Evolutionary conservation across 2,113 vertebrate genomes (phyloP).

Genomic region (Nesoenas mayeri): DNA sequence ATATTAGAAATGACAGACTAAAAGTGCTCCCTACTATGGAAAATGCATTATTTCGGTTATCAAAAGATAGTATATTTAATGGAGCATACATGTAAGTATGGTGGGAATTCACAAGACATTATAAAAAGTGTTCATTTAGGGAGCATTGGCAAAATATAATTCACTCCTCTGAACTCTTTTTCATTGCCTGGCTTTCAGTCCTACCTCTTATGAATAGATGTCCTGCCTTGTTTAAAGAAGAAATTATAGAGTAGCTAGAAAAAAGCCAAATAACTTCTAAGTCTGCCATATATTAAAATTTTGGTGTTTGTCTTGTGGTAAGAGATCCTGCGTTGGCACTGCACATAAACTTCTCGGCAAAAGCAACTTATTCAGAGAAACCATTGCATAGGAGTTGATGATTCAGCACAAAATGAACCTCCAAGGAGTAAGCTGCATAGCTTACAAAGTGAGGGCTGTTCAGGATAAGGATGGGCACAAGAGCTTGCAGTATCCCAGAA

Average conservation of each 20-base stretch:
- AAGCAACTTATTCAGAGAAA: not conserved
- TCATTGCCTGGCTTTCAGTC: not conserved
- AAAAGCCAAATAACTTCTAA: not conserved
- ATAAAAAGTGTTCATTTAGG: not conserved
- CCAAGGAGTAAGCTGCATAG: not conserved
- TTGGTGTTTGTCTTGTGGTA: not conserved
- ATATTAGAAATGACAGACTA: not conserved
- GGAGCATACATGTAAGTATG: not conserved
- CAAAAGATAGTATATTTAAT: not conserved
- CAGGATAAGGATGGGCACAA: not conserved
- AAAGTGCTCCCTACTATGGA: not conserved
- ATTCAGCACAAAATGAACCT: not conserved
- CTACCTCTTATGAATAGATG: not conserved
- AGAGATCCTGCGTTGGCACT: not conserved
- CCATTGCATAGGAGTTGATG: not conserved
- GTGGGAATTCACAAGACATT: not conserved
- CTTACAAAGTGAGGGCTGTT: not conserved
- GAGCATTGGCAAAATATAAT: not conserved
- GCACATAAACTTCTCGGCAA: not conserved
- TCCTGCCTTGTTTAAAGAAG: not conserved
- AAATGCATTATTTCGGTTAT: not conserved
- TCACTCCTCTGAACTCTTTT: not conserved
- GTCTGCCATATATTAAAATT: not conserved
- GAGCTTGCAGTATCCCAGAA: not conserved
- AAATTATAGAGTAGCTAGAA: not conserved